Base-by-base conservation (phyloP, 2,888 invertebrate species). In the Hoplodrina blanda region DNA sequence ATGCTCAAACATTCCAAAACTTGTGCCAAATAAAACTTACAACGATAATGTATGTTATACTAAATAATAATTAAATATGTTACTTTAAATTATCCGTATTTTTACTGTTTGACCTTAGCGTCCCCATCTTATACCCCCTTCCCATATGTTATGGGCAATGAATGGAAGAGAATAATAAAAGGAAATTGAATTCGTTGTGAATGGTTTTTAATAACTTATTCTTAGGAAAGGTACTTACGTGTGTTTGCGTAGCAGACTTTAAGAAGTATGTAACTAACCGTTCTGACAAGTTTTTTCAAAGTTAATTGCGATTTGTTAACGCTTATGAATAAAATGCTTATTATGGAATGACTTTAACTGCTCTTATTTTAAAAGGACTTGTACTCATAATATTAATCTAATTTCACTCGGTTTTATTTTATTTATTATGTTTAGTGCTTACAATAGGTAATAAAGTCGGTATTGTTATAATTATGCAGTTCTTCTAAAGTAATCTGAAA, bases 141-240 rank as follows among this genome's bases (percentile, higher is more conserved):
- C n/a, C n/a, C n/a, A n/a, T 4, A 30, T 30, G 11, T 30, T 64
- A 13, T 7, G 19, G 25, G 7, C 19, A 19, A 62, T n/a, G 7
- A 19, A 62, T n/a, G 7, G 53, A 25, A 49, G 11, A 33, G 10
- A 25, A 57, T n/a, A 46, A 41, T 41, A 11, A 11, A 41, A 41
- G 41, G 30, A 63, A 55, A 70, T 52, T 53, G 57, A 19, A 62
- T 76, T 78, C 54, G 80, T 62, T 71, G 71, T 71, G 56, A 66
- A 56, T 63, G 52, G 57, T 50, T 41, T 61, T 37, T 57, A 6
- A 62, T 62, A 73, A 56, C 20, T 15, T 10, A 52, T 11, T 71
- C 33, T 20, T 19, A 53, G 19, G 17, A 25, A 1, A 50, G 37
- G 41, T 49, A n/a, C n/a, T n/a, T n/a, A 20, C 49, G 20, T 41